phyloP scores from a whole-genome alignment of 2,888 invertebrate species.

The Drosophila atripex region DNA sequence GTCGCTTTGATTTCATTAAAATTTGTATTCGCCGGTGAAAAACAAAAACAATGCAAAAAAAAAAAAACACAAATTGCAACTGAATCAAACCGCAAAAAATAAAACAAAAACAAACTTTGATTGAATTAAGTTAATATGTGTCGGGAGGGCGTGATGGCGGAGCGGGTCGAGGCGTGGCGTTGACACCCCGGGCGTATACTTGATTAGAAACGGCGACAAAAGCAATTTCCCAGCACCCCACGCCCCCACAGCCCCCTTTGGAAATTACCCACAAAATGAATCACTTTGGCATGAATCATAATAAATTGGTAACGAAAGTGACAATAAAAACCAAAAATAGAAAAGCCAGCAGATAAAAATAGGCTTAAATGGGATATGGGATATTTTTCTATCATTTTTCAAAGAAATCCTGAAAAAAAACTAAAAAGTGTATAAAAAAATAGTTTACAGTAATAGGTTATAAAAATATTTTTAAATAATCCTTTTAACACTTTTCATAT shows the following conservation, averaged over 20 bases:
- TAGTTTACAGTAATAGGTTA: too few relatives aligned
- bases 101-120: conserved; percentile 54
- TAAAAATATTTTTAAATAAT: too few relatives aligned
- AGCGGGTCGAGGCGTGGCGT: conserved; percentile 27
- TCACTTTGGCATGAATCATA: conserved; percentile 24
- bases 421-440: too few relatives aligned
- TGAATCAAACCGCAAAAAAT: conserved; percentile 27
- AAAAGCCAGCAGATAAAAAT: background rate
- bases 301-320: conserved; percentile 16
- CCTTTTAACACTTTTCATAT: too few relatives aligned
- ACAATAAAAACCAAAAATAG: conserved; percentile 2
- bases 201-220: conserved; percentile 71
- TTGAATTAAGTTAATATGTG: conserved; percentile 66
- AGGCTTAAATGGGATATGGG: background rate
- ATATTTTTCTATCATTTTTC: background rate
- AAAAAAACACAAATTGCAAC: conserved; percentile 25
- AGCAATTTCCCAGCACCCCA: conserved; percentile 47
- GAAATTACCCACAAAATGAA: conserved; percentile 20
- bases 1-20: conserved; percentile 39
- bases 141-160: conserved; percentile 1
- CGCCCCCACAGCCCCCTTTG: background rate
- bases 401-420: background rate
- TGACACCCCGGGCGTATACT: conserved; percentile 17
- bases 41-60: too few relatives aligned
- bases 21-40: conserved; percentile 51